A percentile compares a stretch with the other conserved stretches of the same genome.
phyloP scores from a whole-genome alignment of 2,888 invertebrate species.

The Zelleria hepariella region DNA sequence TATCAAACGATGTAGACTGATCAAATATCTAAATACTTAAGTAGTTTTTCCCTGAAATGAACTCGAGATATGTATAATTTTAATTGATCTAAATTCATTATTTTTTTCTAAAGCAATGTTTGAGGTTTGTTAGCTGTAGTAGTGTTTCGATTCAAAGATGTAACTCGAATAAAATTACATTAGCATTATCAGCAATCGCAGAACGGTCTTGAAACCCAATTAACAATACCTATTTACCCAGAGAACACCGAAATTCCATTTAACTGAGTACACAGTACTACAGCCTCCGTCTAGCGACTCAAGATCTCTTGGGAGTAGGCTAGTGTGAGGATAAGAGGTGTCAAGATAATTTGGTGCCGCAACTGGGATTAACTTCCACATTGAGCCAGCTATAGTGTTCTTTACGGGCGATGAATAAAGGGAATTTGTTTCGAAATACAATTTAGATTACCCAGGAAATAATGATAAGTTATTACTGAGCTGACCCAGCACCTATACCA shows the following conservation, averaged over 20 bases:
- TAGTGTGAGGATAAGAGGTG: not conserved
- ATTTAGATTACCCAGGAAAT: not conserved
- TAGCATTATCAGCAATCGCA: not conserved
- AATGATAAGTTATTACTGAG: not conserved
- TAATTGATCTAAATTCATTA: too few species aligned
- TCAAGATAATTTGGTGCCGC: not conserved
- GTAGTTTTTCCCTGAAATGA: too few species aligned
- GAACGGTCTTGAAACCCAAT: not conserved
- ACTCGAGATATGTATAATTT: too few species aligned
- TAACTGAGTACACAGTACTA: not conserved
- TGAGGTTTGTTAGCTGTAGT: too few species aligned
- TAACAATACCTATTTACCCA: not conserved
- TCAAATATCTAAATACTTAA: too few species aligned
- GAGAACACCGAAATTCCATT: slow-evolving; percentile 4
- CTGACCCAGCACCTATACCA: too few species aligned
- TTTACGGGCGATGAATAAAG: not conserved
- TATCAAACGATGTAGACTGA: too few species aligned
- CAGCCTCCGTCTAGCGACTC: not conserved
- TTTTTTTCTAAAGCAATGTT: too few species aligned
- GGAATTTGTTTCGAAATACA: not conserved
- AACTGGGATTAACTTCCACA: not conserved
- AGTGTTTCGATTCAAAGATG: too few species aligned
- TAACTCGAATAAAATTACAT: not conserved
- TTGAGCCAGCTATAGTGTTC: not conserved
- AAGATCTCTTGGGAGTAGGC: not conserved